Evolutionary conservation across 2,888 invertebrate species (phyloP), one percentile per base, ranked within the genome.

Genomic region (Hirtodrosophila histrioides): DNA sequence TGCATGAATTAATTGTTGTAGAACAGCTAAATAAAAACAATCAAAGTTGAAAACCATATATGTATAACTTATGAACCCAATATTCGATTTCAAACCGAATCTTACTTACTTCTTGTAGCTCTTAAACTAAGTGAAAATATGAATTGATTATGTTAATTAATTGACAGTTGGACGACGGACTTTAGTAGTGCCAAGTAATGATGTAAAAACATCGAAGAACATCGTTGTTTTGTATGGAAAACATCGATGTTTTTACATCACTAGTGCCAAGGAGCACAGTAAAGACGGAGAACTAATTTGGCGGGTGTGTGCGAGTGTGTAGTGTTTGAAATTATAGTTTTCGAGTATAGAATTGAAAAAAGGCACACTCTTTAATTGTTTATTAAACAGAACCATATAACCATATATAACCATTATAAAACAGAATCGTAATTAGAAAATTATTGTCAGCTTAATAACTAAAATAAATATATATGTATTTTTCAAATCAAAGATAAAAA

Each of bases 31-130:
- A 56, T 27, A 49, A 27, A 27, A 31, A 36, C 9, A 45, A 12
- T 8, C 8, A 12, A 36, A 12, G 29, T n/a, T 8, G 24, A 48
- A 1, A 35, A 54, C 6, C 49, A 9, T 12, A 45, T n/a, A n/a
- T n/a, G n/a, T n/a, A n/a, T 11, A 39, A 43, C 17, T 17, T 39
- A 10, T 29, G 2, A 17, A 17, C 17, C 17, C 17, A 40, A 50
- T 36, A 58, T 57, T 70, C 67, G 51, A 39, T n/a, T 39, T 9
- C 0, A 29, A 10, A 24, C 41, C 72, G 66, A 56, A 71, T 71
- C 11, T 37, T n/a, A 45, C 12, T 55, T 45, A 45, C 12, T 12
- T 45, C 12, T 12, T 45, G 31, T 33, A 7, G 9, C 4, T 10
- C 12, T 45, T 56, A 24, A 40, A 50, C 12, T 40, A 8, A 43